These are phyloP conservation scores for Solea solea DNA, from an alignment of 2,113 vertebrate genomes.

Conservation along the genomic window DNA sequence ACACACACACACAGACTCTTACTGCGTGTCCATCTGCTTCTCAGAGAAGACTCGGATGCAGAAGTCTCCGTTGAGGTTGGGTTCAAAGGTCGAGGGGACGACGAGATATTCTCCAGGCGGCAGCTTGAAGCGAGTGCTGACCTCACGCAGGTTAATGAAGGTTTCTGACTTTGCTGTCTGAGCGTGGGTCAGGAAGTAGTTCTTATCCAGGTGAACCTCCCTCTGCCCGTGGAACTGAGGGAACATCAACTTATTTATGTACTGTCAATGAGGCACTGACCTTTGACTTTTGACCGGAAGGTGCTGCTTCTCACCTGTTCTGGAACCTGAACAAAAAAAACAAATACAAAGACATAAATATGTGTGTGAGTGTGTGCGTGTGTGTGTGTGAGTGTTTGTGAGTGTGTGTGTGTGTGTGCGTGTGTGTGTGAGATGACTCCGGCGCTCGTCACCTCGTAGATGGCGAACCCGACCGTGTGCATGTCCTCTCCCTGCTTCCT, in stretches of 20 bases:
- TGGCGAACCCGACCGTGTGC: conserved; percentile 94
- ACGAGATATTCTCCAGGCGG: conserved; percentile 90
- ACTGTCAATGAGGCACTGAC: neutral
- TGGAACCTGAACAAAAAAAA: conserved; percentile 70
- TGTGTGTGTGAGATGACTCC: neutral
- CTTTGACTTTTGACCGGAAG: conserved; percentile 6
- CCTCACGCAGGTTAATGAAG: conserved; percentile 93
- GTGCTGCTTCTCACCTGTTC: conserved; percentile 69
- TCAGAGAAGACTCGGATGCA: conserved; percentile 94
- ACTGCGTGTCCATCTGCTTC: conserved; percentile 87
- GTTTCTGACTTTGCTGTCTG: conserved; percentile 90
- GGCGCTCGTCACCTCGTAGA: conserved; percentile 86
- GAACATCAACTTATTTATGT: neutral
- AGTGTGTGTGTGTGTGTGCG: too few relatives aligned
- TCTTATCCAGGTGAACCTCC: conserved; percentile 91
- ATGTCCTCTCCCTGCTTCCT: conserved; percentile 93
- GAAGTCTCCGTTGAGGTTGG: conserved; percentile 91
- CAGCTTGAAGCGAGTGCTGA: conserved; percentile 89
- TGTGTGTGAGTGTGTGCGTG: neutral
- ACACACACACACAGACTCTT: conserved; percentile 28
- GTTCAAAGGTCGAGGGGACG: conserved; percentile 92
- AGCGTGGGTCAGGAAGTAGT: conserved; percentile 91
- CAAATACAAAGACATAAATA: neutral
- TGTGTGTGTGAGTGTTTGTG: too few relatives aligned
- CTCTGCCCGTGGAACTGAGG: conserved; percentile 85